phyloP scores from a whole-genome alignment of 2,888 invertebrate genomes.

The Gandaritis pyraliata region DNA sequence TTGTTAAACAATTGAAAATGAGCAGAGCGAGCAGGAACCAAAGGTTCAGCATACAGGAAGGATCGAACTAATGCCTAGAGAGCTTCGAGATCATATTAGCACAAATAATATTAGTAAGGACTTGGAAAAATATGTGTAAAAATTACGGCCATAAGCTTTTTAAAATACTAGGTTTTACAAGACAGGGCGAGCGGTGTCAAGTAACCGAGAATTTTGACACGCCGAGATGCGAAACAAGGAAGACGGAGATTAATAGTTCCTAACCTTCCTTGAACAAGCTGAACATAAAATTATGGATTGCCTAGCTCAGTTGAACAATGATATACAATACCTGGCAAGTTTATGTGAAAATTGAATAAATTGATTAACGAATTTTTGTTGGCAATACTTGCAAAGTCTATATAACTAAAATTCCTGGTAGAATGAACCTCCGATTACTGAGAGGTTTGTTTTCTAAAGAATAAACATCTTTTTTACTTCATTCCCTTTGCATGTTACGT shows the following conservation, averaged over 20 bases:
- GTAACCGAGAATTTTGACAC: conserved; percentile 42
- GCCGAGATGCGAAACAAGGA: conserved; percentile 44
- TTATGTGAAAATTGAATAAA: conserved; percentile 15
- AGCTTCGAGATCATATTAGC: no score
- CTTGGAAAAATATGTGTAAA: background rate
- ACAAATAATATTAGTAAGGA: no score
- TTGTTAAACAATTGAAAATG: no score
- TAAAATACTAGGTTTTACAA: background rate
- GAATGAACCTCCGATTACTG: no score
- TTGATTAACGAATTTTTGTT: background rate
- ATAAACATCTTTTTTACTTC: background rate
- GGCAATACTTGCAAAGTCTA: background rate
- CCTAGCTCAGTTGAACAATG: conserved; percentile 25
- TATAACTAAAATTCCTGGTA: no score
- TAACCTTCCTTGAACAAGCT: conserved; percentile 40
- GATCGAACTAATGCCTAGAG: no score
- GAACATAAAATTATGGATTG: conserved; percentile 42
- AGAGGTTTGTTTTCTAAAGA: background rate
- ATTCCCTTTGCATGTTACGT: no score
- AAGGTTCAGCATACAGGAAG: no score
- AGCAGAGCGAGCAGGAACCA: no score
- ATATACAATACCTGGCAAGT: conserved; percentile 2
- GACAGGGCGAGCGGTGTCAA: conserved; percentile 34
- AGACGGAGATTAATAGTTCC: conserved; percentile 41
- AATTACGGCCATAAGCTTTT: background rate